Base-by-base conservation (phyloP, 2,113 vertebrate species). In the Gila orcuttii region DNA sequence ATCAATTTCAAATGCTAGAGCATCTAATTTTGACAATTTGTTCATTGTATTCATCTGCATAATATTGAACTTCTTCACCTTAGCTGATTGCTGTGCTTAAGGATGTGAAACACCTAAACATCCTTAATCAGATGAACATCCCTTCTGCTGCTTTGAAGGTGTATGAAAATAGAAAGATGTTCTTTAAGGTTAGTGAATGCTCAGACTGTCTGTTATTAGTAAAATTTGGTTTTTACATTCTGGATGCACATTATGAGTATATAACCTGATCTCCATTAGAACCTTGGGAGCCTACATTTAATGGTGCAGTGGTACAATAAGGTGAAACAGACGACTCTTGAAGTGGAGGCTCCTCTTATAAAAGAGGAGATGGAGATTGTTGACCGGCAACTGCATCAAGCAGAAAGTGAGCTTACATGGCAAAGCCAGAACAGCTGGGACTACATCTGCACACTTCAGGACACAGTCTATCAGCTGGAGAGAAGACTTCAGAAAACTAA, bases 21-120 rank as follows among this genome's bases (percentile, higher is more conserved):
- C 45, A 77, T 64, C 19, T 81, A 31, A 79, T 45, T 64, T 31
- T 28, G 25, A 36, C 39, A 25, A 52, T 39, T 52, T 71, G 23
- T 31, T n/a, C 6, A 21, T 6, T 60, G 78, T 62, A 74, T 86
- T 50, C 10, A 68, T 60, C 68, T 42, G 36, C 17, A 84, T 39
- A 45, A 28, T 36, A 6, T 86, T 86, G 86, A 77, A 33, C 33
- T 77, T 91, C 89, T 66, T 71, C 55, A 86, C 83, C 89, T 17
- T 83, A 96, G 94, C 90, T 95, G 64, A 90, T 94, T 71, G 94
- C 91, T 85, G 90, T 97, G 45, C 90, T 96, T 85, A 96, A 94
- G 90, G 96, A 97, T 86, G 94, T 97, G 59, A 96, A 95, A 79
- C 95, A 96, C 57, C 92, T 97, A 84, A 92, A 94, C 85, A 92